Evolutionary conservation across 2,888 invertebrate species (phyloP).

Genomic region (Cerceris ruficornis): DNA sequence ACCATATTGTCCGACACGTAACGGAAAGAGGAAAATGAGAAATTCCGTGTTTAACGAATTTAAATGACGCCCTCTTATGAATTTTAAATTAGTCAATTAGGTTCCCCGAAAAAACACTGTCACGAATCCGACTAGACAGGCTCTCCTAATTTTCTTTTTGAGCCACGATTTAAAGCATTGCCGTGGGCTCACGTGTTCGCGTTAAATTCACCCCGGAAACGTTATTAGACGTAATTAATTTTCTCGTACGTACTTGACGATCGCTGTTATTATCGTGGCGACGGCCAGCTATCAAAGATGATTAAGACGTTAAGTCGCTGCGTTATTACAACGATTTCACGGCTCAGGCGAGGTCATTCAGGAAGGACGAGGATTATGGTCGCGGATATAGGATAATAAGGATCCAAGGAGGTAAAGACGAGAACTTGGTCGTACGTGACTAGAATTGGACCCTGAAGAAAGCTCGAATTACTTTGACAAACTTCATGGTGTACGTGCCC

Average conservation of each 20-base stretch:
- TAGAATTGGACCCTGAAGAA: conserved; percentile 63
- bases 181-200: not conserved
- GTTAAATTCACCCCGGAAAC: not conserved
- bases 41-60: too few relatives aligned
- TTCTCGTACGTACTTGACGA: not conserved
- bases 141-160: too few relatives aligned
- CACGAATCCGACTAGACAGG: too few relatives aligned
- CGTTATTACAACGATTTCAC: conserved; percentile 62
- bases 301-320: conserved; percentile 48
- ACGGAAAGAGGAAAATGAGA: too few relatives aligned
- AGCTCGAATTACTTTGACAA: conserved; percentile 78
- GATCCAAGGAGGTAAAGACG: conserved; percentile 66
- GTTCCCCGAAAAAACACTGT: too few relatives aligned
- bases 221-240: conserved; percentile 25
- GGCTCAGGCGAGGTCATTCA: conserved; percentile 58
- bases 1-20: too few relatives aligned
- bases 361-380: conserved; percentile 59
- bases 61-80: too few relatives aligned
- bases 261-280: conserved; percentile 1
- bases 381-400: conserved; percentile 71
- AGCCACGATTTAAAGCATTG: too few relatives aligned
- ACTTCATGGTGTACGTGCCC: conserved; percentile 62
- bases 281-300: conserved; percentile 41
- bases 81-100: too few relatives aligned
- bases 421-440: conserved; percentile 69